Base-by-base conservation (phyloP, 1,140 invertebrate species). In the Meloidogyne floridensis region DNA sequence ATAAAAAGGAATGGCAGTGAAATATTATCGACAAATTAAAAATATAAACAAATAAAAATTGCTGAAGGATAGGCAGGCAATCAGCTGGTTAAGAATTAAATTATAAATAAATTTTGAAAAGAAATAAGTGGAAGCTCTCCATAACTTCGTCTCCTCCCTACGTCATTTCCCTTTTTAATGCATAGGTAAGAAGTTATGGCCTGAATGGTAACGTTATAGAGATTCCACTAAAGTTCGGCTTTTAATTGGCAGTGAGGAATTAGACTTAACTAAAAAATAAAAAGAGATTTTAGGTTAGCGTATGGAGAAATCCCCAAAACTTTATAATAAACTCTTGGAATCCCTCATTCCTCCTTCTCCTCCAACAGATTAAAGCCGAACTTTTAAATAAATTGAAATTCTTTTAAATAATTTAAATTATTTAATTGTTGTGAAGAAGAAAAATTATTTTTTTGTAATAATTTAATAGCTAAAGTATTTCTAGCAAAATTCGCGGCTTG, bases 21-120 rank as follows among this genome's bases (percentile, higher is more conserved):
- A 77, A 47, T 65, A 77, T 65, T 15, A n/a, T 53, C 13, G 51
- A 77, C 11, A 77, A 69, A 69, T 10, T 10, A 18, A 77, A 65
- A 77, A 56, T 20, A 10, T 32, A 18, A 3, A 2, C 8, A 56
- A 43, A 56, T 3, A 77, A 65, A 54, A 6, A 47, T 47, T 47
- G 47, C 47, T 47, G 47, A 47, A 47, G 7, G 47, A 47, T 47
- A 20, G 32, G 59, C 42, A 69, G 51, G 18, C 7, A 54, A 18
- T 56, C 51, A 42, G 51, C 51, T 47, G 51, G 51, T 47, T 53
- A 73, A 73, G 20, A 20, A 3, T 42, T 43, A n/a, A 73, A 73
- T 13, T 42, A 20, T 15, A 51, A 51, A 43, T 15, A 73, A 42
- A 11, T 11, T 47, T 6, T n/a, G 13, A 73, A 43, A 13, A 10